These are phyloP conservation scores for Conchocele bisecta DNA, from an alignment of 2,888 invertebrate genomes.

Conservation along the genomic window DNA sequence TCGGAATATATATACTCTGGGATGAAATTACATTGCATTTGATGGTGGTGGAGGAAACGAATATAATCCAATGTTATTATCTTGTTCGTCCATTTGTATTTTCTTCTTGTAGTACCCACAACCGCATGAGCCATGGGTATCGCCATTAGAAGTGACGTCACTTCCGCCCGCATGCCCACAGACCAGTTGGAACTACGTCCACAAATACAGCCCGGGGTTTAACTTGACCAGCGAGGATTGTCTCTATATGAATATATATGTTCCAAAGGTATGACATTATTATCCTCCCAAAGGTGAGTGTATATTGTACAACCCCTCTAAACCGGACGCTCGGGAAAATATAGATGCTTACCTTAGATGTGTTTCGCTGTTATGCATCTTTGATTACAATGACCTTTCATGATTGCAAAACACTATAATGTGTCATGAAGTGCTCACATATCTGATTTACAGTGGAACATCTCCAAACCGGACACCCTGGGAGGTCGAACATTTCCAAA, in stretches of 20 bases:
- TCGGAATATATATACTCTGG: too few relatives aligned
- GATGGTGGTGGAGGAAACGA: not conserved
- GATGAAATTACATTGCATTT: not conserved
- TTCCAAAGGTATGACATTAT: constrained; percentile 43
- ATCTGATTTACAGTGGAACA: too few relatives aligned
- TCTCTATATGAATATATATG: constrained; percentile 62
- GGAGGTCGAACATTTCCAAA: too few relatives aligned
- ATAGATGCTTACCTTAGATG: too few relatives aligned
- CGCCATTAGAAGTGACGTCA: constrained; percentile 9
- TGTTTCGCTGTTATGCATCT: too few relatives aligned
- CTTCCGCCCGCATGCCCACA: constrained; percentile 60
- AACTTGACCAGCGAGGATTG: constrained; percentile 51
- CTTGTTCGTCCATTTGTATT: not conserved
- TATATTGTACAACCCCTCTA: too few relatives aligned
- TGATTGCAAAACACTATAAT: too few relatives aligned
- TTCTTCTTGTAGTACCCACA: constrained; percentile 41
- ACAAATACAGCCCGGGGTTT: constrained; percentile 48
- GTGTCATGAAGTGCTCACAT: too few relatives aligned
- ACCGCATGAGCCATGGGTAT: constrained; percentile 41
- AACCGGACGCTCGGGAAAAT: too few relatives aligned
- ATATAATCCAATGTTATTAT: not conserved
- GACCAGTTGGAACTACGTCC: constrained; percentile 40
- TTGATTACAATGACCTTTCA: too few relatives aligned
- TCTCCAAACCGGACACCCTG: too few relatives aligned
- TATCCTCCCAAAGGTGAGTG: too few relatives aligned